These are phyloP conservation scores for Erethizon dorsatum DNA, from an alignment of 2,797 vertebrate species.

Conservation along the genomic window DNA sequence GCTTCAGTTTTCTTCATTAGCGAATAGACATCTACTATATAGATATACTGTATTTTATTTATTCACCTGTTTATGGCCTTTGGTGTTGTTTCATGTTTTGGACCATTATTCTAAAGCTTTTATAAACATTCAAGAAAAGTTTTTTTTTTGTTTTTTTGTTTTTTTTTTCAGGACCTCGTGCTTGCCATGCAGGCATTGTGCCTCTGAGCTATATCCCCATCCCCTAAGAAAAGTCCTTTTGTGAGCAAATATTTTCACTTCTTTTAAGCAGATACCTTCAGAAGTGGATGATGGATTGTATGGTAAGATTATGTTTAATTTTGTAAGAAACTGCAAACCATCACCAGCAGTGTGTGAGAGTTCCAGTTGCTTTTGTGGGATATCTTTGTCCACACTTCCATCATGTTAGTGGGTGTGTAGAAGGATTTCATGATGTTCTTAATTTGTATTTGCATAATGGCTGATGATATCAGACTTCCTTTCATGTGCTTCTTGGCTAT, in stretches of 20 bases:
- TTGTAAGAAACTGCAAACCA: neutral
- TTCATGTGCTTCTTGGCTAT: conserved; percentile 30
- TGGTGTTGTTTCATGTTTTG: neutral
- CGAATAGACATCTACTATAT: neutral
- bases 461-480: neutral
- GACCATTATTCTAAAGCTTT: neutral
- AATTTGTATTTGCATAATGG: conserved; percentile 31
- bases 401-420: neutral
- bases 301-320: conserved; percentile 12
- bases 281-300: neutral
- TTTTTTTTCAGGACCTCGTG: neutral
- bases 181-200: neutral
- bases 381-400: neutral
- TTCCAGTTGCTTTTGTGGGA: neutral
- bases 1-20: neutral
- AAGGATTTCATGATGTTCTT: conserved; percentile 15
- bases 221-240: neutral
- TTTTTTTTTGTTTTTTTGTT: neutral
- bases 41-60: neutral
- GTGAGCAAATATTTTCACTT: conserved; percentile 38
- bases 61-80: neutral
- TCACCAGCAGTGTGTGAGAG: neutral
- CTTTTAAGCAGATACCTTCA: neutral
- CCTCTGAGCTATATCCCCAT: neutral
- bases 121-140: conserved; percentile 17